Conservation (phyloP, 2,888 invertebrate species). For the Noctuana brunneofusca region DNA sequence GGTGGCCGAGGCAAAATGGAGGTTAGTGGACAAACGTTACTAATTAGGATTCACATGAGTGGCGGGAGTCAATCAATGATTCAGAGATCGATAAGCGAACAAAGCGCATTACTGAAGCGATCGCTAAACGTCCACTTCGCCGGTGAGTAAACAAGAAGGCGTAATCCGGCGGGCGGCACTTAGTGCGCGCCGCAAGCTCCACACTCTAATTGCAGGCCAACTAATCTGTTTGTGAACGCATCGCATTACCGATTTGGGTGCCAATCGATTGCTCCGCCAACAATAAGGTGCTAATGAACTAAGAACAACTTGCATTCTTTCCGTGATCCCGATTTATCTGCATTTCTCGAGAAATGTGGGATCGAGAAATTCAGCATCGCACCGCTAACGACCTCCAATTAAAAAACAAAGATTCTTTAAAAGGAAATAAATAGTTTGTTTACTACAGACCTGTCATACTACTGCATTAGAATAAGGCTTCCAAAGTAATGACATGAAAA, state of each 20-base stretch:
- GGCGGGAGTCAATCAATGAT: constrained; percentile 57
- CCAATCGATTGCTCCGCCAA: constrained; percentile 34
- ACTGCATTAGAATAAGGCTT: not conserved
- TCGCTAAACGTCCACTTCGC: constrained; percentile 72
- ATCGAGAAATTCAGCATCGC: not conserved
- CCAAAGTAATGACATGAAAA: not conserved
- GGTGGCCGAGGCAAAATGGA: constrained; percentile 1
- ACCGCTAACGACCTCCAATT: not conserved
- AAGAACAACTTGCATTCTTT: constrained; percentile 17
- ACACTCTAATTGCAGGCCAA: constrained; percentile 74
- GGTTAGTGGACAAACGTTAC: not conserved
- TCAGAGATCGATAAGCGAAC: constrained; percentile 64
- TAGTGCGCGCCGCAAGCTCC: constrained; percentile 73
- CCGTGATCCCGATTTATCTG: not conserved
- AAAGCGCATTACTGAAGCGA: constrained; percentile 64
- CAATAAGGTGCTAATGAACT: constrained; percentile 33
- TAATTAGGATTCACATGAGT: constrained; percentile 12
- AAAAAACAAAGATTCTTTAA: not conserved
- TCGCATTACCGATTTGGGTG: constrained; percentile 51
- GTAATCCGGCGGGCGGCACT: constrained; percentile 79
- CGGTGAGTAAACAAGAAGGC: constrained; percentile 71
- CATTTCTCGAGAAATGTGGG: not conserved
- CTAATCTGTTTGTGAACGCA: constrained; percentile 77
- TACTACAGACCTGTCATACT: not conserved
- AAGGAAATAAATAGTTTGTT: not conserved